Evolutionary conservation across 1,140 invertebrate species (phyloP), one percentile per base, ranked within the genome.

Genomic region (Zophobas morio): DNA sequence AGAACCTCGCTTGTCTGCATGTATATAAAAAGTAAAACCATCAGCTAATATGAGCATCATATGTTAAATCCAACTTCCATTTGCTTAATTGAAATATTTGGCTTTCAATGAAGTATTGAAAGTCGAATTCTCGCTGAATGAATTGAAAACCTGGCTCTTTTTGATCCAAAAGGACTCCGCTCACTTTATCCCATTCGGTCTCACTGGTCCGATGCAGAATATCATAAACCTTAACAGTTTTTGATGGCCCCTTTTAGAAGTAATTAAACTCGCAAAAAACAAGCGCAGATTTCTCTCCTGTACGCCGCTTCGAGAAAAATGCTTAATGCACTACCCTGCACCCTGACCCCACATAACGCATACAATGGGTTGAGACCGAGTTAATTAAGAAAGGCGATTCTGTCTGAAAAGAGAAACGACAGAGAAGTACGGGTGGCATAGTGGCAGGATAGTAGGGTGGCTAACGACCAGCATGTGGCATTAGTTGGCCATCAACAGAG

Each of bases 21-120:
- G 8, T 66, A 66, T 42, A 54, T 70, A 70, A 73, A 70, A 63
- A 70, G 75, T 77, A 75, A 78, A 78, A 71, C 57, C 73, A 75
- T 78, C 53, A 74, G 63, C 71, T 78, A 78, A 78, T 74, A 71
- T 71, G 75, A 72, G 53, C 78, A 75, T 57, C 57, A 60, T 81
- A 80, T 80, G 79, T 77, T 78, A 78, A 82, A 81, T 81, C 80
- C 71, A 78, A 80, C 76, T 81, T 84, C 84, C 84, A 85, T 85
- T 85, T 85, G 78, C 81, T 78, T 85, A 85, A 85, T 85, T 85
- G 84, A 82, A 84, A 84, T 83, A 83, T 85, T 82, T 74, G 77
- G 80, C 78, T 82, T 81, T 80, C 77, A 80, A 78, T 78, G 74
- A 78, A 56, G 80, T 74, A 82, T 84, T 84, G 80, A 84, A 84